These are phyloP conservation scores for Crotalus helleri DNA, from an alignment of 2,113 vertebrate genomes.

Conservation along the genomic window DNA sequence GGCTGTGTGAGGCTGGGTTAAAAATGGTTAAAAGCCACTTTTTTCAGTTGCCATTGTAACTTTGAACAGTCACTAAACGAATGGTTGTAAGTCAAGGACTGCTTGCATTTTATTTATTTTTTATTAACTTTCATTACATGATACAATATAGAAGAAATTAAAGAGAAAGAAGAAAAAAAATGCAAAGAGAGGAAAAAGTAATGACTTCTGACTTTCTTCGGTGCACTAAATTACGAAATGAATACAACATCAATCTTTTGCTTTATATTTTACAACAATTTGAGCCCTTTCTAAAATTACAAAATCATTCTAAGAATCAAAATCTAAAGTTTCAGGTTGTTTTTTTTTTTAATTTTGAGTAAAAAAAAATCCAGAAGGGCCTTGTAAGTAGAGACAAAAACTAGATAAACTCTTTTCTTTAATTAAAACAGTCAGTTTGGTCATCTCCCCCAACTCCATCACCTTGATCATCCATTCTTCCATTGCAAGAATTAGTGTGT, in stretches of 20 bases:
- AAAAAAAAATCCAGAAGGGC: neutral
- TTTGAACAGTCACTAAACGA: too few relatives aligned
- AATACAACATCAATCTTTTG: neutral
- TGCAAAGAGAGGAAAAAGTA: too few relatives aligned
- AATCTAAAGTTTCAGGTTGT: neutral
- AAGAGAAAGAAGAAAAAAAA: too few relatives aligned
- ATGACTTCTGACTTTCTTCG: too few relatives aligned
- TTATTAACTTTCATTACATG: too few relatives aligned
- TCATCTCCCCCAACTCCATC: neutral
- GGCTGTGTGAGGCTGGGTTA: too few relatives aligned
- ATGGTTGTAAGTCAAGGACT: too few relatives aligned
- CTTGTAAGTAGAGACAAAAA: neutral
- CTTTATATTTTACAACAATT: neutral
- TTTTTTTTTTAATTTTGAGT: neutral
- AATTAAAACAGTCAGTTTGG: neutral
- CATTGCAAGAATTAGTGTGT: neutral
- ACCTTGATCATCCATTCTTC: neutral
- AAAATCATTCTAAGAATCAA: neutral
- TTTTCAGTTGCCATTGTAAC: too few relatives aligned
- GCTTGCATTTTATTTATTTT: too few relatives aligned
- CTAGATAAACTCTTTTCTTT: neutral
- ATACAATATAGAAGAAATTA: too few relatives aligned
- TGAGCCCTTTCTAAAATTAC: neutral
- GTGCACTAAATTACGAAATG: neutral
- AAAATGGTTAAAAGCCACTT: too few relatives aligned